phyloP scores from a whole-genome alignment of 2,797 vertebrate species.

The Neosilurus mollespiculum region DNA sequence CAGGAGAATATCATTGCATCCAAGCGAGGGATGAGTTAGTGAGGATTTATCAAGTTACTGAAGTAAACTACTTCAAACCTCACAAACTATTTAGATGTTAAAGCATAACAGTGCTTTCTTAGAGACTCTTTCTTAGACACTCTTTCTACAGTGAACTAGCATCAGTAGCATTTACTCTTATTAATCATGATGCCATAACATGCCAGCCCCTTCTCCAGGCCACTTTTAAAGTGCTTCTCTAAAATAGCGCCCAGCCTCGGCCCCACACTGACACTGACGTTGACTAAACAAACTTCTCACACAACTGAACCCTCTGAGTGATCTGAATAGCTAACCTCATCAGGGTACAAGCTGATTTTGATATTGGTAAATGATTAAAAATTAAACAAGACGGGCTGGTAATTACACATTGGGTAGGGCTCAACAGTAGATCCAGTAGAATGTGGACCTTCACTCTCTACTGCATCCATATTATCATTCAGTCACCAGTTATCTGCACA shows the following conservation, averaged over 20 bases:
- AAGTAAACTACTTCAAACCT: conserved; percentile 32
- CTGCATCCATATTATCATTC: conserved; percentile 28
- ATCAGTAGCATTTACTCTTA: background rate
- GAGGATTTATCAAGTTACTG: conserved; percentile 4
- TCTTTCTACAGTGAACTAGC: background rate
- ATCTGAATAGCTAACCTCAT: conserved; percentile 65
- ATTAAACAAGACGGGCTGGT: conserved; percentile 44
- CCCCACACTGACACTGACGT: conserved; percentile 28
- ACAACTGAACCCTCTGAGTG: conserved; percentile 42
- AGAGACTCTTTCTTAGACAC: background rate
- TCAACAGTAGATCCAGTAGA: conserved; percentile 64
- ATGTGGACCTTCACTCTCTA: conserved; percentile 39
- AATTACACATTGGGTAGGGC: conserved; percentile 64
- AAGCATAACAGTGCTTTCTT: background rate
- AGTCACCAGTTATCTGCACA: conserved; percentile 16
- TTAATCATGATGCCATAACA: conserved; percentile 9
- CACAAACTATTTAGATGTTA: background rate
- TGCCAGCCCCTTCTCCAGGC: background rate
- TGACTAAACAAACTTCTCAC: conserved; percentile 9
- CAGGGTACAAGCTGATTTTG: conserved; percentile 62
- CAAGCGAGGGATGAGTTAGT: background rate
- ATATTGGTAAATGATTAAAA: conserved; percentile 70
- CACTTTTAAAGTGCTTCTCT: conserved; percentile 10
- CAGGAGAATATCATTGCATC: background rate
- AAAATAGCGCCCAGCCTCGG: conserved; percentile 27